These are phyloP conservation scores for Macrosiphum euphorbiae DNA, from an alignment of 2,888 invertebrate species.

Conservation along the genomic window DNA sequence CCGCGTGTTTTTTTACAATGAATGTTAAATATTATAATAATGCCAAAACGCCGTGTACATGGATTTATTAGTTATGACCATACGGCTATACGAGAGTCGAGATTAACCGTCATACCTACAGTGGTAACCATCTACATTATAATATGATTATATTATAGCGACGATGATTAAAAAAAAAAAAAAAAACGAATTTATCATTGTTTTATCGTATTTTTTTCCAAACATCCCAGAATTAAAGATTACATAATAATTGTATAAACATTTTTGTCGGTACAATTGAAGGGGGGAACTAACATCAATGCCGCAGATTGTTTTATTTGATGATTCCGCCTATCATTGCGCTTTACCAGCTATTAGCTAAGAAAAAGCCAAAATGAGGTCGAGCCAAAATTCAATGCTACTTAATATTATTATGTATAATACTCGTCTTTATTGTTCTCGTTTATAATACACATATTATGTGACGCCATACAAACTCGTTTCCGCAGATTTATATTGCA, in stretches of 20 bases:
- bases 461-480: not conserved
- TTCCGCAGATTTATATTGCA: not conserved
- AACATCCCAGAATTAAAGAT: not conserved
- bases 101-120: not conserved
- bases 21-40: not conserved
- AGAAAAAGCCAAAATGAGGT: not conserved
- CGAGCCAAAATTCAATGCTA: not conserved
- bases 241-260: not conserved
- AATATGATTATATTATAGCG: not conserved
- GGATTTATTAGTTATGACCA: not conserved
- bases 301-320: conserved; percentile 2
- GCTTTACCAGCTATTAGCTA: not conserved
- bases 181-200: not conserved
- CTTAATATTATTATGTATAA: not conserved
- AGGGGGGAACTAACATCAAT: not conserved
- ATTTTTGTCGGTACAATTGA: not conserved
- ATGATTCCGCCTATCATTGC: conserved; percentile 3
- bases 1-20: not conserved
- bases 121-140: not conserved
- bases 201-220: not conserved
- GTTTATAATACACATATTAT: not conserved
- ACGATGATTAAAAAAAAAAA: not conserved
- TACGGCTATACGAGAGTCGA: not conserved
- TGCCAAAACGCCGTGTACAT: not conserved
- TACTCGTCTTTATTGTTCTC: conserved; percentile 1